These are phyloP conservation scores for Heterotilapia buettikoferi DNA, from an alignment of 2,113 vertebrate species.

Conservation along the genomic window DNA sequence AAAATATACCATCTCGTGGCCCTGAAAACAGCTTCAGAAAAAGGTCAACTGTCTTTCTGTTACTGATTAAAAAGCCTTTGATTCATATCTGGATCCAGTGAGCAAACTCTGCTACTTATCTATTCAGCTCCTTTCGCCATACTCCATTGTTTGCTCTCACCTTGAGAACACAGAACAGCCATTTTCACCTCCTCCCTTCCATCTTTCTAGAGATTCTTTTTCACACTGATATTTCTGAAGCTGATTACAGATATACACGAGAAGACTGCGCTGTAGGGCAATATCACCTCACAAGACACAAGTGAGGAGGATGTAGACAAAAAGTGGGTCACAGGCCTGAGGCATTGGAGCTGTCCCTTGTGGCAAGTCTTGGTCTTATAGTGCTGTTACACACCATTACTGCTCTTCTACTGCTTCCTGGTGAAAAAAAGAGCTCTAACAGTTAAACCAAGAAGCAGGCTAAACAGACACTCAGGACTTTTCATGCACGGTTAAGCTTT, in stretches of 20 bases:
- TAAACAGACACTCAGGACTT: slow-evolving; percentile 33
- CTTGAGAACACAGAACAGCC: neutral
- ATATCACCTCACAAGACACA: neutral
- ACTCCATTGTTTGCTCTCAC: neutral
- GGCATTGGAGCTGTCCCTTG: slow-evolving; percentile 26
- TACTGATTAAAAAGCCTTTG: neutral
- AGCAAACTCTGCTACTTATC: neutral
- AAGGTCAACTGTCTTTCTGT: neutral
- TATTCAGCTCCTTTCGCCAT: neutral
- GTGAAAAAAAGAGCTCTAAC: slow-evolving; percentile 27
- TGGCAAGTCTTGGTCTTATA: slow-evolving; percentile 8
- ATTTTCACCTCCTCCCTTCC: neutral
- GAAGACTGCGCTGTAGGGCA: neutral
- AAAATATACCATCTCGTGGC: neutral
- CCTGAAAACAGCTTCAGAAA: neutral
- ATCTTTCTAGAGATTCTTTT: neutral
- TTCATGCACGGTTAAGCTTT: slow-evolving; percentile 55
- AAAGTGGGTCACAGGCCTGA: slow-evolving; percentile 39
- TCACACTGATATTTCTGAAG: neutral
- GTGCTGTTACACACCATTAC: slow-evolving; percentile 56
- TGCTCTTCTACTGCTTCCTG: slow-evolving; percentile 44
- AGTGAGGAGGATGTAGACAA: neutral
- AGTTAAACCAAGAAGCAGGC: slow-evolving; percentile 43
- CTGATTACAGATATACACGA: neutral
- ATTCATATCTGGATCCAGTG: neutral